Conservation (phyloP, 2,888 invertebrate genomes). For the Lamellibrachia satsuma region DNA sequence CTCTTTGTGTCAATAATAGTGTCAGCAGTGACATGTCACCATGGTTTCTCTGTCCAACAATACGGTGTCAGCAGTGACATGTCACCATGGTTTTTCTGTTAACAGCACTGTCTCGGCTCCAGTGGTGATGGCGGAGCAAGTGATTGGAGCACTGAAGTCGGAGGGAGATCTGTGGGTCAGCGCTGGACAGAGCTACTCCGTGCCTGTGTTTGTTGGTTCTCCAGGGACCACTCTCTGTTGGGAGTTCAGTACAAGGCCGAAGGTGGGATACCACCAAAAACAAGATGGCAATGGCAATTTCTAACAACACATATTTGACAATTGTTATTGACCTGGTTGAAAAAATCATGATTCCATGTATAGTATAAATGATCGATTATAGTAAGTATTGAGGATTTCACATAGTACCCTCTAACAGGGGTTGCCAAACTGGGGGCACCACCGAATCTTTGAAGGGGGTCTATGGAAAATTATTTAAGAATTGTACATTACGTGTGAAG, state of each 20-base stretch:
- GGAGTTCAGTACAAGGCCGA: conserved; percentile 64
- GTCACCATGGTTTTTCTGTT: not conserved
- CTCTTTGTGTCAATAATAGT: too few species aligned
- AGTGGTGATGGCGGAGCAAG: not conserved
- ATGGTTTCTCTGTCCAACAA: conserved; percentile 1
- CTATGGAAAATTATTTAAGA: too few species aligned
- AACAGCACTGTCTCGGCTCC: not conserved
- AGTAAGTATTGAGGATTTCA: too few species aligned
- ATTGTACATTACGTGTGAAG: too few species aligned
- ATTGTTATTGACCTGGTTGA: too few species aligned
- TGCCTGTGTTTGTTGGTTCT: conserved; percentile 56
- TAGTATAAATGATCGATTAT: too few species aligned
- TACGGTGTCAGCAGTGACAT: not conserved
- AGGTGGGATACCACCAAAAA: conserved; percentile 56
- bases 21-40: not conserved
- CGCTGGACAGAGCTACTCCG: conserved; percentile 57
- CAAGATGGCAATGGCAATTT: too few species aligned
- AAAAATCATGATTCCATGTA: too few species aligned
- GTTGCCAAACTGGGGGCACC: too few species aligned
- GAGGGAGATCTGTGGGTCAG: conserved; percentile 55
- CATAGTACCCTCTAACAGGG: too few species aligned
- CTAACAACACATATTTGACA: too few species aligned
- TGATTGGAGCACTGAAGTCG: not conserved
- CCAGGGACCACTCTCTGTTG: conserved; percentile 57
- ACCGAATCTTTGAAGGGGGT: too few species aligned